phyloP scores from a whole-genome alignment of 2,888 invertebrate genomes.

The Arrhopalites spinosus region DNA sequence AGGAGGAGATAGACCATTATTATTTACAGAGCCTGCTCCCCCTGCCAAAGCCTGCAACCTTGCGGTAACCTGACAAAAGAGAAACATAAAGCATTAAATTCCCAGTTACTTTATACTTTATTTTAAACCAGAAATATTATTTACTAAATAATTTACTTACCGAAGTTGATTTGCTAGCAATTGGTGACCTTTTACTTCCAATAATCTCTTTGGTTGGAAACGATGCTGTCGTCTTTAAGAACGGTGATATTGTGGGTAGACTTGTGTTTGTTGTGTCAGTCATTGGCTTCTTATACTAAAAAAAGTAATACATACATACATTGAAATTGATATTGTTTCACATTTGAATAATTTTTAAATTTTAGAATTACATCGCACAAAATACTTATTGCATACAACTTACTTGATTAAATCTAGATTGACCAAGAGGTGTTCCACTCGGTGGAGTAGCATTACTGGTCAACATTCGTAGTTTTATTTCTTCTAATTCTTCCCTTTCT shows the following conservation, averaged over 20 bases:
- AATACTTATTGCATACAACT: constrained; percentile 2
- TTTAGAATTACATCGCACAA: too few species aligned
- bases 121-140: background rate
- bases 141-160: background rate
- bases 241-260: constrained; percentile 13
- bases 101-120: background rate
- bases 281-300: constrained; percentile 51
- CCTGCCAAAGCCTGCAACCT: constrained; percentile 51
- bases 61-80: background rate
- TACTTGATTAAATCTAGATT: constrained; percentile 58
- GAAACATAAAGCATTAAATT: background rate
- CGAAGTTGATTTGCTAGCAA: constrained; percentile 43
- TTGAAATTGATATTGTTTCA: background rate
- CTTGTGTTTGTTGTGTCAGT: constrained; percentile 45
- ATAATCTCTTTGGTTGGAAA: too few species aligned
- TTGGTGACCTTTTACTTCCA: constrained; percentile 37
- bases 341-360: background rate
- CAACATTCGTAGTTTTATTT: constrained; percentile 74
- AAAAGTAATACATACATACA: background rate
- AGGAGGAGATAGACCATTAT: constrained; percentile 36
- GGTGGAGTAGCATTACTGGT: constrained; percentile 59
- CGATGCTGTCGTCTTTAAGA: constrained; percentile 17
- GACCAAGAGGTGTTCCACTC: constrained; percentile 62
- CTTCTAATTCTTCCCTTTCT: constrained; percentile 86
- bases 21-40: constrained; percentile 34